Percentiles rank a stretch among this genome's conserved stretches.
Conservation (phyloP, 2,797 vertebrate species). For the Heteromormyrus szaboi region DNA sequence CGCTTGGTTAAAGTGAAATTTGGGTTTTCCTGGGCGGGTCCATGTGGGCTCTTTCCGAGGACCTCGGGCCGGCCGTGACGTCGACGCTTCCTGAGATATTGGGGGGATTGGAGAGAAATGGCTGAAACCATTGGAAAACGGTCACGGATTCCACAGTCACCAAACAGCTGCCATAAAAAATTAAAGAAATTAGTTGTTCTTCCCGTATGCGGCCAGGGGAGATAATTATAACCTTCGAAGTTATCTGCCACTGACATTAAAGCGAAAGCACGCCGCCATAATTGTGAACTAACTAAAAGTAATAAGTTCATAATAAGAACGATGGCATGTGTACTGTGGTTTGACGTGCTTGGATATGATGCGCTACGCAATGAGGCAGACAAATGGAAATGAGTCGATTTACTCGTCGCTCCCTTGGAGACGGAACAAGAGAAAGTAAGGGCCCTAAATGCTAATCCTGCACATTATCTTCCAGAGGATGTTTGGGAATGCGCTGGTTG, state of each 20-base stretch:
- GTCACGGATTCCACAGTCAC: slow-evolving; percentile 47
- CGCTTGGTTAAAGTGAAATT: neutral
- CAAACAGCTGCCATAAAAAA: slow-evolving; percentile 53
- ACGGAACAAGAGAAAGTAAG: slow-evolving; percentile 30
- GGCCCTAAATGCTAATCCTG: slow-evolving; percentile 39
- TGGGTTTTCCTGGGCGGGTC: neutral
- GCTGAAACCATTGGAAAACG: slow-evolving; percentile 30
- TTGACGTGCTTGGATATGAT: slow-evolving; percentile 47
- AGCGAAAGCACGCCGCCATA: slow-evolving; percentile 55
- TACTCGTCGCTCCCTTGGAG: slow-evolving; percentile 19
- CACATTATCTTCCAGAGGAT: slow-evolving; percentile 40
- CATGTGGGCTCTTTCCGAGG: slow-evolving; percentile 10
- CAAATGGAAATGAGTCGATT: slow-evolving; percentile 47
- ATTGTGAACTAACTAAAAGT: slow-evolving; percentile 61
- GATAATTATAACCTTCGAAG: slow-evolving; percentile 67
- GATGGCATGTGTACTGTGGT: slow-evolving; percentile 56
- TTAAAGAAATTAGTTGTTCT: slow-evolving; percentile 66
- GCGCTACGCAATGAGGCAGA: slow-evolving; percentile 51
- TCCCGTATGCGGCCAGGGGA: slow-evolving; percentile 63
- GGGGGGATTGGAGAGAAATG: neutral
- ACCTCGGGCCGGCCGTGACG: slow-evolving; percentile 14
- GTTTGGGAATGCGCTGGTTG: slow-evolving; percentile 46
- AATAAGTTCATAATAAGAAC: slow-evolving; percentile 52
- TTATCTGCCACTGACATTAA: slow-evolving; percentile 66
- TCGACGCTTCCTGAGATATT: neutral